Conservation (phyloP, 2,797 vertebrate species). For the Chiroxiphia lanceolata region DNA sequence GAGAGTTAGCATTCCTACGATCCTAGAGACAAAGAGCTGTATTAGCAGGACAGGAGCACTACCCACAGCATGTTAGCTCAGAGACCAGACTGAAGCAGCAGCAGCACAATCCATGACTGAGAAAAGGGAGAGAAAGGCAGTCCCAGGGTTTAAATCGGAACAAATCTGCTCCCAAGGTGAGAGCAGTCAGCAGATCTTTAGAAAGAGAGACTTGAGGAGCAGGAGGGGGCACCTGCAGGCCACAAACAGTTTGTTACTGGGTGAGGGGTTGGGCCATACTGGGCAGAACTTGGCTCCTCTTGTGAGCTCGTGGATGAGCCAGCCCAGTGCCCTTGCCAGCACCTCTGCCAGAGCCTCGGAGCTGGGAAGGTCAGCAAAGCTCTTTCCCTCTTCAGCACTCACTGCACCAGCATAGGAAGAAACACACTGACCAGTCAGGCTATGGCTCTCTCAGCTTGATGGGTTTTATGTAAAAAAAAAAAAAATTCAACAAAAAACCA, state of each 20-base stretch:
- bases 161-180: neutral
- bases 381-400: neutral
- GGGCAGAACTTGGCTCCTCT: neutral
- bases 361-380: neutral
- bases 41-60: slow-evolving; percentile 9
- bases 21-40: neutral
- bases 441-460: neutral
- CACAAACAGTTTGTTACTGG: neutral
- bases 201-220: neutral
- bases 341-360: neutral
- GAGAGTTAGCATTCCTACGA: neutral
- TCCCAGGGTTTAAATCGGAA: neutral
- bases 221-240: neutral
- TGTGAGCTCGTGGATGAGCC: neutral
- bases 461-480: neutral
- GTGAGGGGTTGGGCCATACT: neutral
- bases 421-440: neutral
- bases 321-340: neutral
- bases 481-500: too few species aligned
- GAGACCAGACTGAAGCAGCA: neutral
- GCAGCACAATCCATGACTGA: neutral
- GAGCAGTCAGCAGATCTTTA: neutral
- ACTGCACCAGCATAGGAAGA: neutral
- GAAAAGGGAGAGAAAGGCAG: neutral
- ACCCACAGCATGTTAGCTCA: neutral